phyloP scores from a whole-genome alignment of 2,113 vertebrate genomes.

The Phalacrocorax pelagicus region DNA sequence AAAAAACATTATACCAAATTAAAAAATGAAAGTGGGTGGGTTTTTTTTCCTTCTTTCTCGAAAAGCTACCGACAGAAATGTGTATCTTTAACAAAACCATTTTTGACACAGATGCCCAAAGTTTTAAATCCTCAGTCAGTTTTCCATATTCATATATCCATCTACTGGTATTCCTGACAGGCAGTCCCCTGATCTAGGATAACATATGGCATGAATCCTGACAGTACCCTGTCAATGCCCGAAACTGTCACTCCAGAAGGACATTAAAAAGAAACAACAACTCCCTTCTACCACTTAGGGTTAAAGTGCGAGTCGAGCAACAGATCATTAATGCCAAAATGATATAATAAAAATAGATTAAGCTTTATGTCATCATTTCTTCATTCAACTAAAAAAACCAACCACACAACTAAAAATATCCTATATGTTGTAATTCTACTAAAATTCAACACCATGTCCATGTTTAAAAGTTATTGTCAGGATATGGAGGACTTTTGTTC shows the following conservation, averaged over 20 bases:
- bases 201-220: background rate
- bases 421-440: background rate
- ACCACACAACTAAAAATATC: background rate
- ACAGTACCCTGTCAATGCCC: background rate
- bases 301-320: background rate
- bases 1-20: background rate
- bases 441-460: background rate
- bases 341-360: background rate
- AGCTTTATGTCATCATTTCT: background rate
- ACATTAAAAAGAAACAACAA: background rate
- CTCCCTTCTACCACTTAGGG: background rate
- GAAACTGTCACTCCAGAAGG: background rate
- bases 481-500: background rate
- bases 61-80: background rate
- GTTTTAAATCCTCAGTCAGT: background rate
- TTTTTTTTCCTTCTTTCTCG: background rate
- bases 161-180: background rate
- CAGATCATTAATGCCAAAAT: background rate
- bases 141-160: background rate
- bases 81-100: background rate
- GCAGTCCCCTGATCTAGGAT: background rate
- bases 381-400: background rate
- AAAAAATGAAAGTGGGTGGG: background rate
- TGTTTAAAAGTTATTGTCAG: background rate
- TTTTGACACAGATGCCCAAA: background rate